Conservation (phyloP, 1,140 invertebrate genomes). For the Camponotus vicinus region DNA sequence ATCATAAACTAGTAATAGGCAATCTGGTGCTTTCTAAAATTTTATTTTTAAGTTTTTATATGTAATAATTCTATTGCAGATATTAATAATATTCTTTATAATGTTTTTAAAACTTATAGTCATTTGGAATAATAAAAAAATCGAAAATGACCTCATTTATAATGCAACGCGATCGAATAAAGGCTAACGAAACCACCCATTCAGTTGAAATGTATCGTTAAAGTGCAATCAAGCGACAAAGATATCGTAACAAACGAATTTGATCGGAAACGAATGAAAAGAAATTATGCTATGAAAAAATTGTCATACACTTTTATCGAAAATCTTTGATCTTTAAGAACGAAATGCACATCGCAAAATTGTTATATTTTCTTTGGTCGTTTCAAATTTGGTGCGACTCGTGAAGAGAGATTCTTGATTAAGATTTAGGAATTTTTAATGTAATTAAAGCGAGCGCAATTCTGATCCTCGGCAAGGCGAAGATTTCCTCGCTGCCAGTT, state of each 20-base stretch:
- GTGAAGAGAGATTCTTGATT: constrained; percentile 14
- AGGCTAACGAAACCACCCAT: constrained; percentile 14
- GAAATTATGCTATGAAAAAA: neutral
- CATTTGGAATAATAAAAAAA: too few species aligned
- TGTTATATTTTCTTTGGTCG: neutral
- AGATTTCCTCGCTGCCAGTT: neutral
- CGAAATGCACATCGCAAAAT: neutral
- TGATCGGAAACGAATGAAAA: neutral
- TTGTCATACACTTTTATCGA: neutral
- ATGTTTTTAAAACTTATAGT: too few species aligned
- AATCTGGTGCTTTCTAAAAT: too few species aligned
- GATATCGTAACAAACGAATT: neutral
- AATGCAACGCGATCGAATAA: constrained; percentile 31
- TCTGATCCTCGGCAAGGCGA: neutral
- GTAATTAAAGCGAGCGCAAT: constrained; percentile 47
- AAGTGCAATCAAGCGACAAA: neutral
- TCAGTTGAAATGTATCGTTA: constrained; percentile 48
- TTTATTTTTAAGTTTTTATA: too few species aligned
- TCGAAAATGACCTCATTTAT: neutral
- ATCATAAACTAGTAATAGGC: too few species aligned
- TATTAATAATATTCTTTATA: too few species aligned
- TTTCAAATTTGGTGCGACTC: neutral
- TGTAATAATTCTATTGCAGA: too few species aligned
- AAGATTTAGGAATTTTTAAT: constrained; percentile 55
- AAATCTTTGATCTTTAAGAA: neutral